These are phyloP conservation scores for Sandelia bainsii DNA, from an alignment of 2,797 vertebrate genomes.

Conservation along the genomic window DNA sequence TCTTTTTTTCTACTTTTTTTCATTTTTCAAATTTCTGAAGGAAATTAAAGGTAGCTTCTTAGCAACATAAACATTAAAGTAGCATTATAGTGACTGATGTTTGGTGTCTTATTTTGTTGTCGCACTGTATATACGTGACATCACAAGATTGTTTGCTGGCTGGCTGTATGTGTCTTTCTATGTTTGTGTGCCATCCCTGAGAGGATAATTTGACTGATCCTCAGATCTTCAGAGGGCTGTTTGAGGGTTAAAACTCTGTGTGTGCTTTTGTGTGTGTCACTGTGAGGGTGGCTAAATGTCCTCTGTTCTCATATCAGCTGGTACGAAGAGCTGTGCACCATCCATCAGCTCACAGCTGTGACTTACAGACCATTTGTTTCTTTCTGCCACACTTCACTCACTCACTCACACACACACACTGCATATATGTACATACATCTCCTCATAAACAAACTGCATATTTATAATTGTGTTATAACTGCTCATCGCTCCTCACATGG, in stretches of 20 bases:
- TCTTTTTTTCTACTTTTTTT: too few relatives aligned
- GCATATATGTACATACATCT: slow-evolving; percentile 9
- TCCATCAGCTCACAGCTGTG: slow-evolving; percentile 71
- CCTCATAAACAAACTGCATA: slow-evolving; percentile 16
- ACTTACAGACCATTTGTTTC: slow-evolving; percentile 54
- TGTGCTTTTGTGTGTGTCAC: slow-evolving; percentile 33
- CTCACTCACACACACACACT: slow-evolving; percentile 21
- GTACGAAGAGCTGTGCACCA: slow-evolving; percentile 46
- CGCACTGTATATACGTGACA: too few relatives aligned
- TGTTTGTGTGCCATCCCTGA: too few relatives aligned
- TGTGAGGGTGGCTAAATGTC: slow-evolving; percentile 19
- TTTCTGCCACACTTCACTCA: slow-evolving; percentile 25
- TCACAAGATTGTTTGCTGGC: too few relatives aligned
- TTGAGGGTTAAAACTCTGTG: background rate
- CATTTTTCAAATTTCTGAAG: too few relatives aligned
- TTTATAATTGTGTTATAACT: slow-evolving; percentile 9
- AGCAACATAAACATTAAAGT: too few relatives aligned
- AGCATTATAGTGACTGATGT: too few relatives aligned
- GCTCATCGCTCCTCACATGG: slow-evolving; percentile 16
- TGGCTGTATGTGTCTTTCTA: too few relatives aligned
- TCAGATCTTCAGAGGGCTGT: too few relatives aligned
- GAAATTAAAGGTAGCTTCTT: too few relatives aligned
- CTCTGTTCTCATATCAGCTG: slow-evolving; percentile 54
- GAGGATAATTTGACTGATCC: too few relatives aligned
- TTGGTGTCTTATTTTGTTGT: too few relatives aligned